These are phyloP conservation scores for Oreocharis arfaki DNA, from an alignment of 2,113 vertebrate species.

Conservation along the genomic window DNA sequence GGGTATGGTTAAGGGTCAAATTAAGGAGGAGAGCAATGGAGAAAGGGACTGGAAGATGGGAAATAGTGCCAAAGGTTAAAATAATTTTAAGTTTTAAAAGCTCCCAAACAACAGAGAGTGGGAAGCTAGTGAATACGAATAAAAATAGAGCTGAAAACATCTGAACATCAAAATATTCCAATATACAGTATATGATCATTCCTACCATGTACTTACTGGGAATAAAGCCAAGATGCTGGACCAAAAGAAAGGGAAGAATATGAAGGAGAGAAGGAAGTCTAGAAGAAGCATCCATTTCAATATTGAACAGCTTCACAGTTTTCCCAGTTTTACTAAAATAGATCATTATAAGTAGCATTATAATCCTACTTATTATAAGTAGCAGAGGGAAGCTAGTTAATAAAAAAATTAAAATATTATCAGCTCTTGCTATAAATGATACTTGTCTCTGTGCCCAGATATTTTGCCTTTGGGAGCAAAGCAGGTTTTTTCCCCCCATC, in stretches of 20 bases:
- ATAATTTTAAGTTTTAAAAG: not conserved
- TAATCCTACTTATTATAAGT: too few species aligned
- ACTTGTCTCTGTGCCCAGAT: not conserved
- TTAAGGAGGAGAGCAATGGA: not conserved
- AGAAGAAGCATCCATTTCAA: not conserved
- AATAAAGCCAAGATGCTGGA: not conserved
- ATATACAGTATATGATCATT: not conserved
- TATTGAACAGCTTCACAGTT: not conserved
- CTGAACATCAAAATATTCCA: not conserved
- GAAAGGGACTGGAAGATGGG: not conserved
- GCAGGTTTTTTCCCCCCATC: not conserved
- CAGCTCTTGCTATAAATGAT: not conserved
- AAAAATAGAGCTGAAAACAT: not conserved
- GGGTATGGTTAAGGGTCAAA: not conserved
- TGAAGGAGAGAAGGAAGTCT: not conserved
- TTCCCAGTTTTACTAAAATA: not conserved
- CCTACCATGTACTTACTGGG: accelerated
- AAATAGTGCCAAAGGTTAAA: not conserved
- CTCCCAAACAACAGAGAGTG: accelerated
- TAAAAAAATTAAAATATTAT: not conserved
- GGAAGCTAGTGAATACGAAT: not conserved
- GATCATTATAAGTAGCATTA: not conserved
- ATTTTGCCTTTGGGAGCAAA: not conserved
- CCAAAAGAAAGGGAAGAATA: not conserved
- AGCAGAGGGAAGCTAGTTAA: not conserved